Evolutionary conservation across 2,113 vertebrate species (phyloP), one percentile per base, ranked within the genome.

Genomic region (Campylorhamphus procurvoides): DNA sequence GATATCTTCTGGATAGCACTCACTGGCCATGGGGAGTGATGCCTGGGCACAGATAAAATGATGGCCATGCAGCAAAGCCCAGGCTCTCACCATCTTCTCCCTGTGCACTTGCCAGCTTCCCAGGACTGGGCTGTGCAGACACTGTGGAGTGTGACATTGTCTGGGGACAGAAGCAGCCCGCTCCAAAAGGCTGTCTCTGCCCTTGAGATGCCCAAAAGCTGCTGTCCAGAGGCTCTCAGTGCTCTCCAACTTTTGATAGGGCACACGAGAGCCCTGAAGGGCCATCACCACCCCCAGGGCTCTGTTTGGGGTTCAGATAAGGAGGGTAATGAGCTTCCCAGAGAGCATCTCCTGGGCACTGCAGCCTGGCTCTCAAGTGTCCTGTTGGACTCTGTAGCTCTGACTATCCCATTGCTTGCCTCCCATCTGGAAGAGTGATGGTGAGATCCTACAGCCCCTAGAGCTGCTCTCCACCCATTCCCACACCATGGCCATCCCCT

Each of bases 11-110:
- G 12, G 47, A 11, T 2, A 18, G n/a, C 40, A 13, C n/a, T 52
- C 29, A 12, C 37, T 3, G 25, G 35, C 29, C 3, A 0, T 1
- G 3, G 33, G 49, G 19, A 74, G 22, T 1, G 2, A 40, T 12
- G 25, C n/a, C 76, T 0, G 1, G 23, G 6, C 15, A 37, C 0
- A 4, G 35, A 28, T 19, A 28, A 53, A 53, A 33, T 5, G 1
- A 8, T 33, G 56, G n/a, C 28, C 13, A 6, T 8, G 37, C 46
- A 71, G 76, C 44, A n/a, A 31, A 82, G 25, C 40, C 18, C n/a
- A 55, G 53, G 39, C 19, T 78, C 31, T 84, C 40, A 10, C 28
- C n/a, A 46, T n/a, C 39, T 6, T 66, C n/a, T 47, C 64, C 16
- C 42, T n/a, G 6, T n/a, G 23, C 6, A 6, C 71, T 73, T 56